Base-by-base conservation (phyloP, 2,797 vertebrate species). In the Phrynocephalus forsythii region DNA sequence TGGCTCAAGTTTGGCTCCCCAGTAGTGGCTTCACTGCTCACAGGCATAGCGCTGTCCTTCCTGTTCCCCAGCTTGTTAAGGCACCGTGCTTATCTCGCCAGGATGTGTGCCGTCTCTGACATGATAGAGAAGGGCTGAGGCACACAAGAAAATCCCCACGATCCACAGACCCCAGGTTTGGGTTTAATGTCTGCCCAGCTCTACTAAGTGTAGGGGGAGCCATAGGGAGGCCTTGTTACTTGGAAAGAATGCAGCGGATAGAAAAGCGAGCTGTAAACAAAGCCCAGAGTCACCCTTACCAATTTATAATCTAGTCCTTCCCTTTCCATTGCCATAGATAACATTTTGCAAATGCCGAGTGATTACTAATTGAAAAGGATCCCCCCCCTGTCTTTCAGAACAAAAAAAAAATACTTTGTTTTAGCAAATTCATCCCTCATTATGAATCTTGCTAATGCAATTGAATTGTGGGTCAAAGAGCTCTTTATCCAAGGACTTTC, bases 401-500 rank as follows among this genome's bases (percentile, higher is more conserved):
- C 80, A 1, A 13, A 20, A 9, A 90, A 73, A 79, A 30, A 0
- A 71, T 38, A 73, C 82, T 89, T 91, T 86, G 88, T 92, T 78
- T 93, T 92, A 91, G 92, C 90, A 84, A 68, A 85, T 88, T 85
- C 93, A 83, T 2, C 79, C 89, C 93, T 92, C 30, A 71, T 94
- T 88, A 86, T 52, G 89, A 84, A 91, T 94, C 86, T 94, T 93
- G 92, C 93, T 71, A 56, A 33, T 28, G 84, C 92, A 88, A 92
- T 94, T 93, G 90, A 33, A 93, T 94, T 89, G 26, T 67, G 67
- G 95, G 87, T 92, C 93, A 89, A 52, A 92, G 83, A 92, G 92
- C 94, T 90, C 76, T 94, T 91, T 67, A 86, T 89, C 90, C 80
- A 83, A 94, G 86, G 73, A 82, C 92, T 91, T 89, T 92, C 93